Conservation (phyloP, 1,140 invertebrate genomes). For the Pteromalus puparum region DNA sequence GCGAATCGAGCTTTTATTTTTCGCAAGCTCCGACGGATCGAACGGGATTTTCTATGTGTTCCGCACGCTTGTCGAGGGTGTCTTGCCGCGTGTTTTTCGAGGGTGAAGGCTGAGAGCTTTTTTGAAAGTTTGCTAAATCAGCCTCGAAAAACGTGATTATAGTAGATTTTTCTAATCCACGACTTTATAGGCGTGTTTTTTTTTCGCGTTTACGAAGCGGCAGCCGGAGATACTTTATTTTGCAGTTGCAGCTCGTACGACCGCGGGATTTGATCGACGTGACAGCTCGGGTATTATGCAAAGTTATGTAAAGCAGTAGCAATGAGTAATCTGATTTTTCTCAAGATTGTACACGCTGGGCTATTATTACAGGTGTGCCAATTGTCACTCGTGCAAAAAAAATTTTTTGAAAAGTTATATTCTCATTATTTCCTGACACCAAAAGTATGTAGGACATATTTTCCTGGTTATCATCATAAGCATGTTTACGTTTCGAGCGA, state of each 20-base stretch:
- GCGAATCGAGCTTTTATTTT: background rate
- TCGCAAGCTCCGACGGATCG: background rate
- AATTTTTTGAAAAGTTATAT: background rate
- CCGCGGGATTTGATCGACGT: background rate
- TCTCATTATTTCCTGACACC: background rate
- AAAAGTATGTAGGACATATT: background rate
- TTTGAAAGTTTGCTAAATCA: no score
- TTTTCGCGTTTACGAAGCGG: no score
- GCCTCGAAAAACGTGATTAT: no score
- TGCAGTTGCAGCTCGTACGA: background rate
- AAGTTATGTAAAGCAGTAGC: background rate
- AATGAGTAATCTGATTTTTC: background rate
- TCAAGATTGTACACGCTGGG: background rate
- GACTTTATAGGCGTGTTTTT: no score
- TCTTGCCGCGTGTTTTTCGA: background rate
- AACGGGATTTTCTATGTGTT: background rate
- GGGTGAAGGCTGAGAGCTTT: no score
- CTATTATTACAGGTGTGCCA: background rate
- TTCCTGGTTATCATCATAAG: no score
- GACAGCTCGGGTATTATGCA: background rate
- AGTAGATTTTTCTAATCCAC: no score
- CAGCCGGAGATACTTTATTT: background rate
- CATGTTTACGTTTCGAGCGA: no score
- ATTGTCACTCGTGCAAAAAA: background rate
- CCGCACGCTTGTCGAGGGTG: no score